Percentiles rank a stretch among this genome's conserved stretches.
These are phyloP conservation scores for Cavia porcellus DNA, from an alignment of 2,113 vertebrate species.

Conservation along the genomic window DNA sequence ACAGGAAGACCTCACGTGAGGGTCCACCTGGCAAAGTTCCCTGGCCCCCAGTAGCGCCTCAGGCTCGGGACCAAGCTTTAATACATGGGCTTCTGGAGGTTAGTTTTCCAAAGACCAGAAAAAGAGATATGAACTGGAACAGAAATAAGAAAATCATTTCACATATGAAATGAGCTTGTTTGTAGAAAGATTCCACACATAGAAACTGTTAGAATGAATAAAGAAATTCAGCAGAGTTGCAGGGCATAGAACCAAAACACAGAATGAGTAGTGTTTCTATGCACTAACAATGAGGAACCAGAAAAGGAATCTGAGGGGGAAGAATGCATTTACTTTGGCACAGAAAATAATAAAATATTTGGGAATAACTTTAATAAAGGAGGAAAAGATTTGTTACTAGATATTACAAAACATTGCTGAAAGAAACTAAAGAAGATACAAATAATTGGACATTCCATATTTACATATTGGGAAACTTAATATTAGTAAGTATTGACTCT, in stretches of 20 bases:
- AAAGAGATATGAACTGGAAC: background rate
- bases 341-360: background rate
- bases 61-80: background rate
- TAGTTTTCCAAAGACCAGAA: background rate
- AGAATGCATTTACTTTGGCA: background rate
- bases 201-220: background rate
- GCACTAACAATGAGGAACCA: background rate
- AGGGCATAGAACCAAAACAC: background rate
- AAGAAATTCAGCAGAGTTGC: background rate
- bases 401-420: background rate
- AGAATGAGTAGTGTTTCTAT: background rate
- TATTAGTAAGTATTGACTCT: background rate
- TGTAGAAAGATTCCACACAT: background rate
- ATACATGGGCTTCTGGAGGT: background rate
- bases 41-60: background rate
- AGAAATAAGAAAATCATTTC: background rate
- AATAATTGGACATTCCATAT: background rate
- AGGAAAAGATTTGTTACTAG: background rate
- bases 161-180: background rate
- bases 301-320: background rate
- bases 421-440: background rate
- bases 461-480: background rate
- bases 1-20: background rate
- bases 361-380: background rate
- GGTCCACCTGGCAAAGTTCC: background rate